Percentiles rank a stretch among this genome's conserved stretches.
phyloP scores from a whole-genome alignment of 2,113 vertebrate species.

The Dryoscopus gambensis region DNA sequence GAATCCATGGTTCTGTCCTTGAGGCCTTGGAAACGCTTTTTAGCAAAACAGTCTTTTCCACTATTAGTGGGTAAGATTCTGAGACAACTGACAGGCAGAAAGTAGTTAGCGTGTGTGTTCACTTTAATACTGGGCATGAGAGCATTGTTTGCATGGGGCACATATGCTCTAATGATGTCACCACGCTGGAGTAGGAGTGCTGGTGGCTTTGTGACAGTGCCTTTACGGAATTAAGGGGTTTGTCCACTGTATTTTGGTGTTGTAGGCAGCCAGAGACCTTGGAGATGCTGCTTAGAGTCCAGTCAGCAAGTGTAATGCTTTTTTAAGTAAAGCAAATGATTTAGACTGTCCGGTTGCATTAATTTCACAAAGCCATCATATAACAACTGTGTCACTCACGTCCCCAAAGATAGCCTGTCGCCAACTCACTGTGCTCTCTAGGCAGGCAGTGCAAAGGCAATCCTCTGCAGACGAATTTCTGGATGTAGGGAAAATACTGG shows the following conservation, averaged over 20 bases:
- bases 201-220: background rate
- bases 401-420: background rate
- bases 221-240: background rate
- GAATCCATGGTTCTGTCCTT: background rate
- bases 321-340: background rate
- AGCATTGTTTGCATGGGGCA: background rate
- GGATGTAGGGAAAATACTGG: background rate
- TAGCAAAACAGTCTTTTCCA: background rate
- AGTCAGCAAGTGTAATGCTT: background rate
- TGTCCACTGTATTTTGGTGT: background rate
- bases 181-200: background rate
- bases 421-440: background rate
- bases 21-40: background rate
- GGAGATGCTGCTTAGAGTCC: background rate
- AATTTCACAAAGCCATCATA: background rate
- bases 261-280: background rate
- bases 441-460: background rate
- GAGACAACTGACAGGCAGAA: slow-evolving; percentile 16
- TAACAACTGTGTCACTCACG: background rate
- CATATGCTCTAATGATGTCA: slow-evolving; percentile 30
- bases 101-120: background rate
- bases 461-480: background rate
- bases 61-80: background rate
- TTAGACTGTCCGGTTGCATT: background rate
- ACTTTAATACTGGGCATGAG: background rate